A percentile compares a stretch with the other conserved stretches of the same genome.
phyloP scores from a whole-genome alignment of 23 tunicate species.

The Halocynthia roretzi region DNA sequence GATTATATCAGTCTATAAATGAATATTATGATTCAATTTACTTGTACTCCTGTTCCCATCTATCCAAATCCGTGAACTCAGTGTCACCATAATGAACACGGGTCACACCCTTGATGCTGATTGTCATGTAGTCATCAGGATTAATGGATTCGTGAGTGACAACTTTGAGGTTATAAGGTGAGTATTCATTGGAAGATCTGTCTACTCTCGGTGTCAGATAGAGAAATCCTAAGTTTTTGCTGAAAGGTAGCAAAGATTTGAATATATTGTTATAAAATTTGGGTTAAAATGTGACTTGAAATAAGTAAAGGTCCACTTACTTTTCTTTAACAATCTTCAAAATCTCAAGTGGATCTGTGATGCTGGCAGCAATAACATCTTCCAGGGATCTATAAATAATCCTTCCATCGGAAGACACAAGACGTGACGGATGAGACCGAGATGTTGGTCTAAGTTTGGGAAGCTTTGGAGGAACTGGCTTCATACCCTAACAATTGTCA shows the following conservation, averaged over 20 bases:
- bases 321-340: slow-evolving; percentile 52
- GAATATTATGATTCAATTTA: slow-evolving; percentile 1
- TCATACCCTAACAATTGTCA: slow-evolving; percentile 19
- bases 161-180: slow-evolving; percentile 73
- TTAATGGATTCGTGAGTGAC: slow-evolving; percentile 65
- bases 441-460: slow-evolving; percentile 25
- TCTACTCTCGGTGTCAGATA: slow-evolving; percentile 86
- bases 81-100: slow-evolving; percentile 60
- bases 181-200: slow-evolving; percentile 72
- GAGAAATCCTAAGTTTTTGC: slow-evolving; percentile 67
- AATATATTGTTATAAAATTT: no score
- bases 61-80: slow-evolving; percentile 74
- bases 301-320: slow-evolving; percentile 26
- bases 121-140: slow-evolving; percentile 64
- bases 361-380: slow-evolving; percentile 63
- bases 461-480: slow-evolving; percentile 64
- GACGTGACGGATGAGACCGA: slow-evolving; percentile 23
- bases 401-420: slow-evolving; percentile 19
- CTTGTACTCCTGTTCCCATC: slow-evolving; percentile 97
- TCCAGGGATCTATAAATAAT: slow-evolving; percentile 34
- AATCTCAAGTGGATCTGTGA: slow-evolving; percentile 60
- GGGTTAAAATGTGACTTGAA: no score
- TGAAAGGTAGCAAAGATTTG: slow-evolving; percentile 15
- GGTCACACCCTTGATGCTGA: slow-evolving; percentile 73
- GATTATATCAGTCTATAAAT: not conserved